Percentiles rank a stretch among this genome's conserved stretches.
These are phyloP conservation scores for Echiichthys vipera DNA, from an alignment of 2,797 vertebrate genomes.

Conservation along the genomic window DNA sequence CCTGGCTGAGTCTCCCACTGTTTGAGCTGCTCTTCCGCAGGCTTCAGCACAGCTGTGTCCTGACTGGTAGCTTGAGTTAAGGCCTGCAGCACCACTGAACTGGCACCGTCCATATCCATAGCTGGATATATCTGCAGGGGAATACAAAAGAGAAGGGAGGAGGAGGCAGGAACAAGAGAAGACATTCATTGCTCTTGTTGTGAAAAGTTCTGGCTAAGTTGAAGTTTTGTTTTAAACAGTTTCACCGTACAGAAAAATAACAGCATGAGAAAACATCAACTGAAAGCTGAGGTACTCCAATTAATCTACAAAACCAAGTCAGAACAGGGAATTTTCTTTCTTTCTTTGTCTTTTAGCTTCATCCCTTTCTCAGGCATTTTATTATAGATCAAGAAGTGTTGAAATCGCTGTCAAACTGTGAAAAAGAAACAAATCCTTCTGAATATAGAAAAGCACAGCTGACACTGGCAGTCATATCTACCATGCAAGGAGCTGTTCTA, in stretches of 20 bases:
- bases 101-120: slow-evolving; percentile 96
- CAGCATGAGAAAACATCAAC: slow-evolving; percentile 31
- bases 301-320: slow-evolving; percentile 37
- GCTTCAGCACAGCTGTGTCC: slow-evolving; percentile 94
- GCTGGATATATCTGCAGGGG: slow-evolving; percentile 70
- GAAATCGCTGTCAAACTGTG: slow-evolving; percentile 39
- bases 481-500: slow-evolving; percentile 25
- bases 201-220: slow-evolving; percentile 39
- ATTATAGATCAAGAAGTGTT: slow-evolving; percentile 49
- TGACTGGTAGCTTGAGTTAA: slow-evolving; percentile 98
- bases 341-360: slow-evolving; percentile 26
- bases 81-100: slow-evolving; percentile 93
- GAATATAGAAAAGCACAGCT: slow-evolving; percentile 45
- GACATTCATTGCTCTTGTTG: slow-evolving; percentile 14
- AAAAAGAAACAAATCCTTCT: slow-evolving; percentile 38
- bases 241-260: slow-evolving; percentile 9
- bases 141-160: neutral
- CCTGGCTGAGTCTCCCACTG: slow-evolving; percentile 98
- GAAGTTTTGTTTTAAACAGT: slow-evolving; percentile 19
- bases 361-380: slow-evolving; percentile 28
- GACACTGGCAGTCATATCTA: slow-evolving; percentile 28
- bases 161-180: neutral
- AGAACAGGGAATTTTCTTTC: slow-evolving; percentile 26
- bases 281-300: slow-evolving; percentile 40
- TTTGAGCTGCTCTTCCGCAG: slow-evolving; percentile 94